phyloP scores from a whole-genome alignment of 2,888 invertebrate genomes.

The Parapristionchus giblindavisi region DNA sequence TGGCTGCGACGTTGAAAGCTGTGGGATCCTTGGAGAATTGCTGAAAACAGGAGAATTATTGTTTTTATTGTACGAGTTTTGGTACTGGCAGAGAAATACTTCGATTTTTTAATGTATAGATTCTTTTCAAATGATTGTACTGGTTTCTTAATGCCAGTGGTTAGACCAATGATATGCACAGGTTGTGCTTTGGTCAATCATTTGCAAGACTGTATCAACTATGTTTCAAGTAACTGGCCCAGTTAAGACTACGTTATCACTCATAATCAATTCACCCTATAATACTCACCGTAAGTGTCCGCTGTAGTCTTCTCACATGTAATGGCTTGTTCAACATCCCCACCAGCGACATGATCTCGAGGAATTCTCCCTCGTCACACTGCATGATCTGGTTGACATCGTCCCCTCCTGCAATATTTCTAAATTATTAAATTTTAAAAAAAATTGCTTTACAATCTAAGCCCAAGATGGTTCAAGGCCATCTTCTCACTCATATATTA shows the following conservation, averaged over 20 bases:
- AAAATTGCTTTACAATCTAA: too few relatives aligned
- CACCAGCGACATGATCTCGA: conserved; percentile 98
- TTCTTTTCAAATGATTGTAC: too few relatives aligned
- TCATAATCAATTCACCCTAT: not conserved
- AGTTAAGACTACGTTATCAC: not conserved
- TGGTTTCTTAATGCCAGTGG: too few relatives aligned
- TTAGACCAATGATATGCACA: too few relatives aligned
- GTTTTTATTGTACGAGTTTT: not conserved
- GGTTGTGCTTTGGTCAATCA: too few relatives aligned
- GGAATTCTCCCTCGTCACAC: conserved; percentile 96
- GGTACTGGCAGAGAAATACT: too few relatives aligned
- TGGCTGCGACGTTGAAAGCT: conserved; percentile 57
- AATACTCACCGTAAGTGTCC: conserved; percentile 51
- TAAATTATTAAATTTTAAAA: too few relatives aligned
- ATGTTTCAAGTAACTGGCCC: not conserved
- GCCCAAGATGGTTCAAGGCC: too few relatives aligned
- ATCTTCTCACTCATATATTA: too few relatives aligned
- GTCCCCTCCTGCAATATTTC: conserved; percentile 83
- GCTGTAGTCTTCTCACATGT: conserved; percentile 92
- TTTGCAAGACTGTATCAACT: not conserved
- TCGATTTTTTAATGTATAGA: too few relatives aligned
- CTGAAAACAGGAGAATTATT: conserved; percentile 42
- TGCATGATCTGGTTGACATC: conserved; percentile 98
- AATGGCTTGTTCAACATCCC: conserved; percentile 98
- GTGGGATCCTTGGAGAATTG: conserved; percentile 63